Base-by-base conservation (phyloP, 2,888 invertebrate species). In the Micoletzkya japonica region DNA sequence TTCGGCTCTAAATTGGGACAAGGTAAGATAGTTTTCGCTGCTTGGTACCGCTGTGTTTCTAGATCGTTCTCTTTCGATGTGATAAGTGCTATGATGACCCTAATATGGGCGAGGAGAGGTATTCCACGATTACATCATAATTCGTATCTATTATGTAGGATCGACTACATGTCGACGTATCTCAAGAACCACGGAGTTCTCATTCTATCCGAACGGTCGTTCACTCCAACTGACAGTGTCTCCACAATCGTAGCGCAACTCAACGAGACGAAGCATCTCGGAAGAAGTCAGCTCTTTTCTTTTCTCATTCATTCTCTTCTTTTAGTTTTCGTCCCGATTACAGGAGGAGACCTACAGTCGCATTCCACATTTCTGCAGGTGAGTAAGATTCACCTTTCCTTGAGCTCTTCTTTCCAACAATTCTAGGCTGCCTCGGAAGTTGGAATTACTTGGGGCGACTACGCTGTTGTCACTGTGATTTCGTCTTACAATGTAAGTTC, bases 1-100 rank as follows among this genome's bases (percentile, higher is more conserved):
- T 10, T 50, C 50, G 4, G 24, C 30, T 7, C 34, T 64, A 14
- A 39, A 34, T n/a, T 64, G 63, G 63, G 63, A 64, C 10, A 64
- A 64, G 44, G 63, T 64, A 24, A 17, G 39, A 60, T 39, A 10
- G 1, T 24, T 20, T 37, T n/a, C 52, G 10, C 14, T 6, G 14
- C 26, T 26, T 24, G 4, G 26, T 34, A 34, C 14, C 6, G 20
- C 20, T 44, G 14, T 14, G 20, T 30, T 49, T 66, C 37, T 17
- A 66, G 64, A 66, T 66, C 34, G 26, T 52, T 26, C 17, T 66
- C 26, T 66, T 66, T 54, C 17, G 26, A 1, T 66, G 64, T 24
- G 36, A 52, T 0, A 17, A 20, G 4, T 66, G 64, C 37, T 66
- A 37, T 34, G 36, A 3, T 17, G 36, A 52, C 37, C 24, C 20